A percentile compares a stretch with the other conserved stretches of the same genome.
phyloP scores from a whole-genome alignment of 2,113 vertebrate species.

The Hemichromis elongatus region DNA sequence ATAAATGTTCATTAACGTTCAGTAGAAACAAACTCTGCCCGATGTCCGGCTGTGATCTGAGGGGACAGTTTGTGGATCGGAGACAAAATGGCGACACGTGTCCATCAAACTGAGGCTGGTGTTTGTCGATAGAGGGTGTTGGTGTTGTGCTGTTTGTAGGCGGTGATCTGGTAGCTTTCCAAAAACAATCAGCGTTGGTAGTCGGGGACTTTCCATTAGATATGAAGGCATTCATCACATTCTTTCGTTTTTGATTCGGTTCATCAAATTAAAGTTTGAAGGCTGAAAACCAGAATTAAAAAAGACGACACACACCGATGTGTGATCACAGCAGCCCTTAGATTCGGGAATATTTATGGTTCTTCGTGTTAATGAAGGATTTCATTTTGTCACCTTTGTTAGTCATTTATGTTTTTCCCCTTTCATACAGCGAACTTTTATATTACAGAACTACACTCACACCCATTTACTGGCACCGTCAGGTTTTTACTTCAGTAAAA shows the following conservation, averaged over 20 bases:
- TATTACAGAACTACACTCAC: rapidly evolving
- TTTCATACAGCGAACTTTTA: neutral
- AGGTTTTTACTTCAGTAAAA: neutral
- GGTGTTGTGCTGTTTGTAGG: neutral
- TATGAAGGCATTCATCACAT: neutral
- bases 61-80: neutral
- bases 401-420: rapidly evolving
- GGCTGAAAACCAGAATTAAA: neutral
- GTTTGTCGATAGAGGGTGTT: neutral
- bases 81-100: neutral
- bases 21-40: rapidly evolving
- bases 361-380: rapidly evolving
- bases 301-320: neutral
- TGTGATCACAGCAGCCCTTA: neutral
- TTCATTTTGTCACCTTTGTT: neutral
- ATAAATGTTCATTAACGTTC: rapidly evolving
- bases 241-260: neutral
- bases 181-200: neutral
- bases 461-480: neutral
- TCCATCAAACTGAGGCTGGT: neutral
- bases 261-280: neutral
- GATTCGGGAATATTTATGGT: neutral
- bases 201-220: conserved; percentile 31
- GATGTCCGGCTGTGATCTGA: neutral
- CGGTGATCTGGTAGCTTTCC: neutral